Base-by-base conservation (phyloP, 2,797 vertebrate genomes). In the Capromys pilorides region DNA sequence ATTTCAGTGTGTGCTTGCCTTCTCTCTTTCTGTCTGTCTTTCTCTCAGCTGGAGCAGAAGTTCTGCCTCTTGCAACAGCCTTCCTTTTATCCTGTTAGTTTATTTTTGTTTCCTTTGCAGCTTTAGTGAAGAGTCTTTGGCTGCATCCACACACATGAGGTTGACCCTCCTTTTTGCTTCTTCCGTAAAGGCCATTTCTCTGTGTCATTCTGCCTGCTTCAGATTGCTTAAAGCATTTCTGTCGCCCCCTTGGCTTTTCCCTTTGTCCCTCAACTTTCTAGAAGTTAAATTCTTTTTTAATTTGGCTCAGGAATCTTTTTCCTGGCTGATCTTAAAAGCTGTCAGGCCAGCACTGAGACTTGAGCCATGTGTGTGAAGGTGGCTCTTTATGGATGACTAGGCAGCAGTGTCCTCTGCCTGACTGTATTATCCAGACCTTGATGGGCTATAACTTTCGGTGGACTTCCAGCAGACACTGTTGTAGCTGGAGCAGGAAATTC, bases 1-100 rank as follows among this genome's bases (percentile, higher is more conserved):
- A 97, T 97, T 98, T 97, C 97, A 97, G 96, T 97, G 80, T 98
- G 97, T 96, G 90, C 97, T 97, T 97, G 91, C 86, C 97, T 96
- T 73, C 96, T 90, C 64, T 83, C 41, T 92, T 88, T 88, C 18
- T 91, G 26, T 92, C 2, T 28, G 1, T 71, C 33, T 33, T 18
- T 71, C 71, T 85, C 88, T 97, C 97, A 94, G 97, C 96, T 98
- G 95, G 95, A 98, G 97, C 98, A 98, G 95, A 97, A 98, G 97
- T 98, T 98, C 95, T 94, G 97, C 94, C 96, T 98, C 97, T 88
- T 95, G 97, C 94, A 97, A 71, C 90, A 96, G 41, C 94, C 92
- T 96, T 97, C 93, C 93, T 97, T 97, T 95, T 95, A 91, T 82
- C 97, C 94, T 95, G 49, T 88, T 95, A 77, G 90, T 97, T 98